Evolutionary conservation across 35 echinoderm and acorn worm species (phyloP).

Genomic region (Diadema setosum): DNA sequence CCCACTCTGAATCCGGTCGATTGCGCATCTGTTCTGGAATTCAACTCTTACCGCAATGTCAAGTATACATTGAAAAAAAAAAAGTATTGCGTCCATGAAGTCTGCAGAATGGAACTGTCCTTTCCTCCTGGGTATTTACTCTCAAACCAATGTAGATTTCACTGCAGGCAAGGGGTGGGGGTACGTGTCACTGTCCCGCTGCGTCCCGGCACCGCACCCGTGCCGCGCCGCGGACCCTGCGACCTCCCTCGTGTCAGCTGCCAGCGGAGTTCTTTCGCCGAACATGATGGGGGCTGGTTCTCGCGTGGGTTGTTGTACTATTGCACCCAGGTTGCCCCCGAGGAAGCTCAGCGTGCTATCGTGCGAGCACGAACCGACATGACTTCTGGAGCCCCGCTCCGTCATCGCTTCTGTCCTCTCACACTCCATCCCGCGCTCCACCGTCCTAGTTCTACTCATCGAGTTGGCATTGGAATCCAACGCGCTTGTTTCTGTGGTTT

Average conservation of each 20-base stretch:
- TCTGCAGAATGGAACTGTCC: background rate
- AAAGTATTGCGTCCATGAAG: background rate
- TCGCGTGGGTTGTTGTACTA: constrained; percentile 9
- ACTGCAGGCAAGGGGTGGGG: background rate
- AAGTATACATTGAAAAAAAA: background rate
- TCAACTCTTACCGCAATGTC: background rate
- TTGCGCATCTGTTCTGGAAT: background rate
- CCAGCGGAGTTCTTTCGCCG: constrained; percentile 15
- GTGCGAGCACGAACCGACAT: background rate
- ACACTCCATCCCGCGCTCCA: background rate
- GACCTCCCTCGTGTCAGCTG: constrained; percentile 20
- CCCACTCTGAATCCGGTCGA: background rate
- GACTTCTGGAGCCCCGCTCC: background rate
- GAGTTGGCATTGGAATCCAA: background rate
- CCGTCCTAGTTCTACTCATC: background rate
- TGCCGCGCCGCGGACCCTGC: background rate
- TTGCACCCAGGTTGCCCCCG: background rate
- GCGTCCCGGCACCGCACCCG: constrained; percentile 19
- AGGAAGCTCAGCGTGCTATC: background rate
- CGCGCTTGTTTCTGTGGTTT: background rate
- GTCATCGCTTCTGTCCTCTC: background rate
- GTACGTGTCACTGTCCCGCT: constrained; percentile 2
- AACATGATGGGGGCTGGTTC: background rate
- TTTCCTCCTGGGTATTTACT: constrained; percentile 5
- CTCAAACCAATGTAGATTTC: constrained; percentile 11